phyloP scores from a whole-genome alignment of 2,113 vertebrate species.

The Glaucidium brasilianum region DNA sequence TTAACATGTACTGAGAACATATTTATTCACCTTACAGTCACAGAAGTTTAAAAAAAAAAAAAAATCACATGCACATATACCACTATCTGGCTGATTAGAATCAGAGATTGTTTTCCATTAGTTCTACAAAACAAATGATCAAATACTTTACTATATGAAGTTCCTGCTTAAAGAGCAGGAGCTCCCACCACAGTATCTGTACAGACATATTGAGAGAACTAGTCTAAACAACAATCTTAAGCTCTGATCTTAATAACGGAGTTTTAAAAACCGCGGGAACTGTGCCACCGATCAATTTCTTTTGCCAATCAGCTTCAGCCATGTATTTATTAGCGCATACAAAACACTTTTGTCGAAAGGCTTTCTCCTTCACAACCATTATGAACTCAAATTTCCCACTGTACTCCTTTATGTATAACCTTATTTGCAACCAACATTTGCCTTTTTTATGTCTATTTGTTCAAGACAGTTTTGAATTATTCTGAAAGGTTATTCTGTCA shows the following conservation, averaged over 20 bases:
- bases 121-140: neutral
- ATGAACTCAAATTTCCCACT: neutral
- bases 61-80: neutral
- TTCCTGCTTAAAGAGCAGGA: neutral
- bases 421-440: neutral
- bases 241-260: neutral
- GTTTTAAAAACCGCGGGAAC: neutral
- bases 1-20: neutral
- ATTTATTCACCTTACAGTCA: neutral
- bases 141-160: neutral
- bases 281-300: neutral
- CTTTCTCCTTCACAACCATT: neutral
- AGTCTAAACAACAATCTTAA: neutral
- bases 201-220: neutral
- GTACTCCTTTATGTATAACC: fast-evolving
- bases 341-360: neutral
- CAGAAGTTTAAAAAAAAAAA: neutral
- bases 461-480: neutral
- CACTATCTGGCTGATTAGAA: neutral
- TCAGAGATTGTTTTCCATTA: neutral
- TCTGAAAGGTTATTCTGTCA: neutral
- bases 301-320: neutral
- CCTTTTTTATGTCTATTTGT: neutral
- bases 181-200: neutral
- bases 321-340: neutral